Base-by-base conservation (phyloP, 2,113 vertebrate genomes). In the Pavo muticus region DNA sequence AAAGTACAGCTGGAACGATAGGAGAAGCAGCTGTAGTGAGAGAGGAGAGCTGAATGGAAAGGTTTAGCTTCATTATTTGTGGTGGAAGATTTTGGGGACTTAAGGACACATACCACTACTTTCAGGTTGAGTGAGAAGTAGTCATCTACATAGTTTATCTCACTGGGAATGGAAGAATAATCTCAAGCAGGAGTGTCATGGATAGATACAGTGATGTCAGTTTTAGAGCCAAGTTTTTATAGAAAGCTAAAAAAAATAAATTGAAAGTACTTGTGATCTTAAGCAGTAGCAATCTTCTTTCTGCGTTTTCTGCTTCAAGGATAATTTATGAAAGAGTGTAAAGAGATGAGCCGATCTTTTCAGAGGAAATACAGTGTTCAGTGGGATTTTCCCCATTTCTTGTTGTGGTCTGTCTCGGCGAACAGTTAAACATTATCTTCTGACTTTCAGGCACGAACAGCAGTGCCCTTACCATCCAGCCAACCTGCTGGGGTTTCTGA, bases 11-110 rank as follows among this genome's bases (percentile, higher is more conserved):
- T 89, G 91, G 75, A 93, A 42, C 69, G 89, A 68, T 87, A 95
- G 94, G 92, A 95, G 89, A 95, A 95, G 94, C 94, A 96, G 92
- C 93, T 97, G 81, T 82, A 78, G 50, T 45, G 89, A 95, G 93
- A 96, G 94, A 94, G 39, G 64, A 89, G 77, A 91, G 32, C 63
- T 17, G 44, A 70, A 47, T 75, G 57, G 83, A 83, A 76, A 80
- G 57, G 63, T 91, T 93, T 94, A 94, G 52, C 83, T 95, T 93
- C 30, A 9, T 84, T 93, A 69, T 71, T 90, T 85, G 85, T 73
- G 80, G 69, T 93, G 65, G 65, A 71, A 84, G 50, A 15, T 19
- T 35, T 27, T 25, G 11, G 44, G 48, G n/a, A 70, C 83, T 94
- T 96, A 90, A 94, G 90, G 83, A 79, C 48, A 12, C 29, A 78